A percentile compares a stretch with the other conserved stretches of the same genome.
Conservation (phyloP, 2,113 vertebrate species). For the Pogonocichla stellata region DNA sequence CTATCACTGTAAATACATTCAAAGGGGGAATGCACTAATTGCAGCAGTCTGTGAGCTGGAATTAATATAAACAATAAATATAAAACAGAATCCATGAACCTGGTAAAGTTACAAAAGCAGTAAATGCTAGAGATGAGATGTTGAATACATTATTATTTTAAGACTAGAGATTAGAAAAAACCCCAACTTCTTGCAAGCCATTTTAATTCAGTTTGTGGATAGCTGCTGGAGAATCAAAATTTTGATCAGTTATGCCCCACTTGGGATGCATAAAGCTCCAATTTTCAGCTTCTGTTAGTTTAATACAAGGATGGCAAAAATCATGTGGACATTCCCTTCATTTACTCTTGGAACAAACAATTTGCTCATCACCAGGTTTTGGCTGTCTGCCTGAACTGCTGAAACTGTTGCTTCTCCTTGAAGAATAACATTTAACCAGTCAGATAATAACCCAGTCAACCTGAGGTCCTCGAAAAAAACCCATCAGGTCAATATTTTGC, state of each 20-base stretch:
- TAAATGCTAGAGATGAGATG: background rate
- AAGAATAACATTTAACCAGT: slow-evolving; percentile 47
- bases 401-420: slow-evolving; percentile 17
- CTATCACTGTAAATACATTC: slow-evolving; percentile 40
- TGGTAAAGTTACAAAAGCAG: background rate
- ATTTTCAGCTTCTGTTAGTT: slow-evolving; percentile 32
- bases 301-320: slow-evolving; percentile 42
- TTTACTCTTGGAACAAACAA: slow-evolving; percentile 43
- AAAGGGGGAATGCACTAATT: slow-evolving; percentile 57
- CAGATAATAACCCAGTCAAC: slow-evolving; percentile 26
- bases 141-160: background rate
- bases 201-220: slow-evolving; percentile 8
- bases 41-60: background rate
- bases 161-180: background rate
- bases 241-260: background rate
- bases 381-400: slow-evolving; percentile 24
- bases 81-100: background rate
- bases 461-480: background rate
- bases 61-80: slow-evolving; percentile 31
- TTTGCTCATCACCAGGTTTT: slow-evolving; percentile 27
- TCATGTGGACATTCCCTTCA: background rate
- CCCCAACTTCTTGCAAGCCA: slow-evolving; percentile 8
- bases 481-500: background rate
- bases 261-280: background rate
- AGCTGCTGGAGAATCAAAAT: slow-evolving; percentile 19